These are phyloP conservation scores for Spea hammondii DNA, from an alignment of 2,797 vertebrate species.

Conservation along the genomic window DNA sequence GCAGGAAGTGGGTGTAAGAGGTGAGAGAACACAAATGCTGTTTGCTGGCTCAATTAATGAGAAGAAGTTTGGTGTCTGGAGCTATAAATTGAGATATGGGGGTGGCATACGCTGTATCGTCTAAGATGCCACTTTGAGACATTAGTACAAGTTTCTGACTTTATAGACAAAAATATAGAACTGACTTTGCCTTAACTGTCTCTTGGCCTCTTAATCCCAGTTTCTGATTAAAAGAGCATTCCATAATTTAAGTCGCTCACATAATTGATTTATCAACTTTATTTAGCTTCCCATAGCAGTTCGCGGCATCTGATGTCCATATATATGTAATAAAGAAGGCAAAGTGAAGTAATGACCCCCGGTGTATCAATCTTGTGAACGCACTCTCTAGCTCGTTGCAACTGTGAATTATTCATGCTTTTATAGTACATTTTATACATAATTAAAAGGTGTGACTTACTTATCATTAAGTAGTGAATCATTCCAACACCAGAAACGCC, in stretches of 20 bases:
- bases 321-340: slow-evolving; percentile 14
- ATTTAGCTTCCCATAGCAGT: neutral
- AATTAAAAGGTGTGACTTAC: slow-evolving; percentile 28
- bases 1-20: slow-evolving; percentile 40
- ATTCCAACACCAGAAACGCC: neutral
- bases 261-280: neutral
- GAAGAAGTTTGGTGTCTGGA: slow-evolving; percentile 34
- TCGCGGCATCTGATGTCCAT: neutral
- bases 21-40: slow-evolving; percentile 32
- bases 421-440: slow-evolving; percentile 17
- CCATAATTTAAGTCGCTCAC: too few relatives aligned
- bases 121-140: slow-evolving; percentile 6
- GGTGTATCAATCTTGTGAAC: neutral
- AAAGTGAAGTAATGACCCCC: slow-evolving; percentile 1
- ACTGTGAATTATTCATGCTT: slow-evolving; percentile 18
- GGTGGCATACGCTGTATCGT: slow-evolving; percentile 25
- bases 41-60: slow-evolving; percentile 42
- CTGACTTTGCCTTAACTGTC: neutral
- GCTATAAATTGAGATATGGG: slow-evolving; percentile 48
- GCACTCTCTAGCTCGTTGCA: neutral
- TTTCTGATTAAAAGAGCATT: neutral
- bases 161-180: neutral
- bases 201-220: neutral
- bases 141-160: neutral
- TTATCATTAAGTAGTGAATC: slow-evolving; percentile 4